Evolutionary conservation across 2,888 invertebrate species (phyloP), one percentile per base, ranked within the genome.

Genomic region (Lithosia quadra): DNA sequence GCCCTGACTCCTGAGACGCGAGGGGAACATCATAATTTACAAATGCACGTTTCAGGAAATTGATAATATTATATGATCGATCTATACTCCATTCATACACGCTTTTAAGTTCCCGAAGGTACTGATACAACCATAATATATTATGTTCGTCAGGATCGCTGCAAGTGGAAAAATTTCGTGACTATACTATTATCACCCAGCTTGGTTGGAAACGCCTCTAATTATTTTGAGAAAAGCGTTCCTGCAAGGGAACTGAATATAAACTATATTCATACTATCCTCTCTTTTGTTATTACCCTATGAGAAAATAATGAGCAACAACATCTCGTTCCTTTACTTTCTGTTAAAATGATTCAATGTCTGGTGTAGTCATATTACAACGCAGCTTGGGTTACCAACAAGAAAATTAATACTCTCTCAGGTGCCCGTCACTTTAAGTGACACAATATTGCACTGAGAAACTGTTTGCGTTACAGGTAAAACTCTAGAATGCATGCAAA

Each of bases 381-480:
- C n/a, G 49, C 9, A 49, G 49, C n/a, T 75, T 71, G 59, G 67
- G 69, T 74, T 63, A 49, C 58, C 49, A 63, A 11, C 80, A 68
- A 72, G 72, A 9, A 78, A 78, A 78, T 78, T 78, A 77, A 80
- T 80, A 63, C 72, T 69, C 67, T 71, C 28, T 67, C 66, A 69
- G 75, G 68, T 77, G 55, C 58, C 53, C 53, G 56, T 72, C 72
- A 72, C 63, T 67, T 66, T 58, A 66, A 61, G 11, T 59, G 36
- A 63, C 64, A 63, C 63, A 61, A 68, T 70, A 74, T 71, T 68
- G 63, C 71, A 64, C 55, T 63, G 65, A 58, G 66, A 57, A 55
- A 60, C 22, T 56, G 28, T 57, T 43, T 21, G 56, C 62, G 56
- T 66, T 67, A 28, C 67, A 67, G 62, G 53, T 64, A 22, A 57